Evolutionary conservation across 2,888 invertebrate genomes (phyloP), one percentile per base, ranked within the genome.

Genomic region (Netelia fuscicornis): DNA sequence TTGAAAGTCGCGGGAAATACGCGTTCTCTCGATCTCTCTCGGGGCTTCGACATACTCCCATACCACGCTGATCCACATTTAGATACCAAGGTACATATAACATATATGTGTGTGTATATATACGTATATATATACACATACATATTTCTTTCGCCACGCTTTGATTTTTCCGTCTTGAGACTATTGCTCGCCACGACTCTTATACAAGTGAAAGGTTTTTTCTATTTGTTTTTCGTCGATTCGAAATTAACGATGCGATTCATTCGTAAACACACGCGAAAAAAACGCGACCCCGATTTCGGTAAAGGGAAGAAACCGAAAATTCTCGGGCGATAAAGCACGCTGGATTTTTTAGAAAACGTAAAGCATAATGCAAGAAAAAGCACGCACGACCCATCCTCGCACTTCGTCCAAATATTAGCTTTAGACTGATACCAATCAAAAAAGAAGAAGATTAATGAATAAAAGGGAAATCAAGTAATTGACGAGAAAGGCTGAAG

Each of bases 401-500:
- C 89, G 92, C 91, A 93, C 92, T 92, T 92, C 91, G 91, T 92
- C 91, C 92, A 92, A 93, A 92, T 91, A 91, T 87, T 93, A 93
- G 92, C 90, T 91, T 90, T 92, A 93, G 91, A 92, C 90, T 89
- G 91, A 84, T 90, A 92, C 89, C 91, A 92, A 93, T 91, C 91
- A 92, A 92, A 93, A 84, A 78, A 81, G 67, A 81, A 83, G 52
- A 60, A 83, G 75, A 65, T 30, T 20, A 60, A 60, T n/a, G n/a
- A 52, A 56, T 23, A 37, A 11, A 68, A 30, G 60, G 25, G 71
- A 76, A 58, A 71, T 48, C 25, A 23, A 60, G 60, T 23, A 72
- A 72, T 58, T 23, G 54, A 42, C 23, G 71, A 23, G 37, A 44
- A 65, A 64, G 44, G 70, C 60, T 9, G 60, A 62, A 52, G 52